Evolutionary conservation across 2,888 invertebrate genomes (phyloP).

Genomic region (Oxycera nigricornis): DNA sequence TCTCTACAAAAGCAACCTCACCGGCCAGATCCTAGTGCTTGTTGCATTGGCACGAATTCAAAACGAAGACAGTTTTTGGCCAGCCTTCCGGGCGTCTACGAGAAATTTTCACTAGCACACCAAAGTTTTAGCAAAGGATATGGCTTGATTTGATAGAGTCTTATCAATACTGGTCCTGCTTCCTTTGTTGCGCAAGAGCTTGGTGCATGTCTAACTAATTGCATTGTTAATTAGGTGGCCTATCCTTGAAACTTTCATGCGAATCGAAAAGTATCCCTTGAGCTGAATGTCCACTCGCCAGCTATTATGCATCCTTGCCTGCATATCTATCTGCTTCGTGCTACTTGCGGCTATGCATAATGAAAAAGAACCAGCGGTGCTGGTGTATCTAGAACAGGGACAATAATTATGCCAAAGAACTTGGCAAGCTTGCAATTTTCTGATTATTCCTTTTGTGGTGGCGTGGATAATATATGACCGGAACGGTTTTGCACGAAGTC

Average conservation of each 20-base stretch:
- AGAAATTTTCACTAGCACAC: not conserved
- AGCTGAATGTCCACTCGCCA: not conserved
- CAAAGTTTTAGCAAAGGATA: not conserved
- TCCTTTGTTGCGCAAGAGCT: not conserved
- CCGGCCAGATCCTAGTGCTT: conserved; percentile 12
- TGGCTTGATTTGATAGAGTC: not conserved
- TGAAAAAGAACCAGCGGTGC: not conserved
- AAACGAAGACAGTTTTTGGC: not conserved
- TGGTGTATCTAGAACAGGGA: not conserved
- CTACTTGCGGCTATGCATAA: not conserved
- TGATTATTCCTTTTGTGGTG: not conserved
- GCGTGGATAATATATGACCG: not conserved
- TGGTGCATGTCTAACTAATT: not conserved
- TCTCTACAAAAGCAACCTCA: not conserved
- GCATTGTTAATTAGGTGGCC: conserved; percentile 33
- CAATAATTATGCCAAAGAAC: not conserved
- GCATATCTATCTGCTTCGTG: not conserved
- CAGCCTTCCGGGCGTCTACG: conserved; percentile 23
- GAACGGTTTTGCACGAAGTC: not conserved
- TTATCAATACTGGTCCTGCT: not conserved
- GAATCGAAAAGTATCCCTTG: not conserved
- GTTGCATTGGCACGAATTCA: conserved; percentile 37
- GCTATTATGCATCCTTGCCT: not conserved
- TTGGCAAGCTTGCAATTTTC: not conserved
- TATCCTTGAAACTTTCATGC: not conserved